Base-by-base conservation (phyloP, 2,113 vertebrate species). In the Numida meleagris region DNA sequence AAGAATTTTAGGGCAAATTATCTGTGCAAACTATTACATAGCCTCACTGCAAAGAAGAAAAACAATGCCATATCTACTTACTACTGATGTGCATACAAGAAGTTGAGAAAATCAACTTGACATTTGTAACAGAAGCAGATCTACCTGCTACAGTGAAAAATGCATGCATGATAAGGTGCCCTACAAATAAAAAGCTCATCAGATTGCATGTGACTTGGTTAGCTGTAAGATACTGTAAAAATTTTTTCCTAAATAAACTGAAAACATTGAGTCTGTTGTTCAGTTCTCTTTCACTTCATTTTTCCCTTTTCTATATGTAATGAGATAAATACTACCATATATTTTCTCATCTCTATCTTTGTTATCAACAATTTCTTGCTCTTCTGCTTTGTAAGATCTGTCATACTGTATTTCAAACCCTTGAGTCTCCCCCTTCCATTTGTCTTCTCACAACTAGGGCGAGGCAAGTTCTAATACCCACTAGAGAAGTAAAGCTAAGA, bases 111-210 rank as follows among this genome's bases (percentile, higher is more conserved):
- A 59, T 46, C 74, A 61, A 58, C 20, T 21, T 66, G 31, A 78
- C 10, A 17, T 43, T 25, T 0, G 1, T 50, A 34, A 87, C 13
- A 72, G 43, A 71, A 72, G 25, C 9, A 91, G 78, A 72, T 59
- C 51, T 50, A 72, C 29, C 40, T 68, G 59, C 33, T 43, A 29
- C 31, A 73, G 9, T 29, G 16, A 68, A 92, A 83, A 75, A 74
- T 6, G 4, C 7, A 38, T 2, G 2, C 0, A 3, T 6, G 38
- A 75, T 12, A 38, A 75, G 29, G 21, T 42, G 3, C 9, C 17
- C 36, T 5, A 10, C 58, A 65, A 25, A 40, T 13, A 21, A 34
- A 50, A 18, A 25, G 3, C 40, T 70, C 53, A 82, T 51, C 36
- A 62, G 31, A 87, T 15, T 51, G 29, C 7, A 46, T 10, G 8